These are phyloP conservation scores for Nesospiza acunhae DNA, from an alignment of 2,113 vertebrate species.

Conservation along the genomic window DNA sequence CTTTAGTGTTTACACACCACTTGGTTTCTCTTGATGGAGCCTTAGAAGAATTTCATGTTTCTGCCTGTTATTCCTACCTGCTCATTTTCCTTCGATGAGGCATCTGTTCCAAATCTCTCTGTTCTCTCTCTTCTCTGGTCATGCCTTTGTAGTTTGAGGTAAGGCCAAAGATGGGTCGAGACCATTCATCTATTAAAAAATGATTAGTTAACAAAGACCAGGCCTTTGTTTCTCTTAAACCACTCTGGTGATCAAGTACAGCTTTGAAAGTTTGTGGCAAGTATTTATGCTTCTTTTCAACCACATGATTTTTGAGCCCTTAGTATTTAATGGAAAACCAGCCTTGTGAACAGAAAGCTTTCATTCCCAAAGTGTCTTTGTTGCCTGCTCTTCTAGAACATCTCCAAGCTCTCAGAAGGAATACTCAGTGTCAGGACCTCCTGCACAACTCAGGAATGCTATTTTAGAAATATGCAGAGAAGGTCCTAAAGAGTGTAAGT, in stretches of 20 bases:
- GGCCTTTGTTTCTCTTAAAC: not conserved
- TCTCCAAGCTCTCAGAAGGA: not conserved
- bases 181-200: slow-evolving; percentile 90
- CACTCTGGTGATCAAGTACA: not conserved
- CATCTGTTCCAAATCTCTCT: slow-evolving; percentile 97
- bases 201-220: not conserved
- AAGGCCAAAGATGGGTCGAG: slow-evolving; percentile 94
- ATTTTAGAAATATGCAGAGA: not conserved
- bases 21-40: not conserved
- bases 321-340: not conserved
- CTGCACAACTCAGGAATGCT: not conserved
- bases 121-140: slow-evolving; percentile 96
- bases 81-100: slow-evolving; percentile 88
- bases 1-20: not conserved
- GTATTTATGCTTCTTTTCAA: not conserved
- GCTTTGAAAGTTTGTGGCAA: not conserved
- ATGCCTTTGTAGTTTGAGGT: slow-evolving; percentile 98
- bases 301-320: not conserved
- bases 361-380: not conserved
- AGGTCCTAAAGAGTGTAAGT: not conserved
- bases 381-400: not conserved
- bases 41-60: not conserved
- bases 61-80: slow-evolving; percentile 76
- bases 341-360: not conserved
- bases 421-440: not conserved